Conservation (phyloP, 1,140 invertebrate species). For the Drosophila lacteicornis region DNA sequence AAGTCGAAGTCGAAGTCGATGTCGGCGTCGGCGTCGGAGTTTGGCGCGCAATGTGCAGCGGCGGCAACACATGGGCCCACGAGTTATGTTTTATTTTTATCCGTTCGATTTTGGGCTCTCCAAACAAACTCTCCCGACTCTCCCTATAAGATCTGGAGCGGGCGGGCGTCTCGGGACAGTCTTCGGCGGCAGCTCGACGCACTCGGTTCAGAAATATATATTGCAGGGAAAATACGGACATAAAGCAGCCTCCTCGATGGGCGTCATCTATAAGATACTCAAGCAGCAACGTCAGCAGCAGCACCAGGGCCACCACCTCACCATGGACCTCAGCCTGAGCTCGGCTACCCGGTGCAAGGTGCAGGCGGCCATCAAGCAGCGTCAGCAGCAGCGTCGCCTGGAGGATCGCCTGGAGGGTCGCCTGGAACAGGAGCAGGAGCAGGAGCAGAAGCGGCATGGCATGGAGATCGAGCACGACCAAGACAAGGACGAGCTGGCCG, state of each 20-base stretch:
- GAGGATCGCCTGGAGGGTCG: constrained; percentile 16
- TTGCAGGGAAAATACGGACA: background rate
- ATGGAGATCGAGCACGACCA: constrained; percentile 2
- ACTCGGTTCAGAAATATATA: constrained; percentile 15
- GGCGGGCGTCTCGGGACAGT: constrained; percentile 52
- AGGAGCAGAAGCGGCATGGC: constrained; percentile 17
- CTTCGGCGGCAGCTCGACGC: constrained; percentile 38
- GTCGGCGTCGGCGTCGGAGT: constrained; percentile 30
- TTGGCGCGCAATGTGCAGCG: background rate
- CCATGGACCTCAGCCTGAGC: constrained; percentile 65
- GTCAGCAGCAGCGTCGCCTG: constrained; percentile 44
- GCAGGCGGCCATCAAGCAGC: constrained; percentile 67
- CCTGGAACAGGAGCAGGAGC: background rate
- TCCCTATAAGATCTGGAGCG: constrained; percentile 52
- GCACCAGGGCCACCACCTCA: constrained; percentile 7
- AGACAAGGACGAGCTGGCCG: constrained; percentile 44
- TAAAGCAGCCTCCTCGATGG: constrained; percentile 52
- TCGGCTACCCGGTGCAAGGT: constrained; percentile 65
- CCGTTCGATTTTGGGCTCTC: constrained; percentile 36
- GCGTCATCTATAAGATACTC: constrained; percentile 79
- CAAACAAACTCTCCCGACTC: constrained; percentile 46
- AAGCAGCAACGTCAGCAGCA: constrained; percentile 64
- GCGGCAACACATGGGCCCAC: constrained; percentile 36
- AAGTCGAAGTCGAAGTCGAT: no score
- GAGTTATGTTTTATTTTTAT: constrained; percentile 79